Percentiles rank a stretch among this genome's conserved stretches.
These are phyloP conservation scores for Ictalurus furcatus DNA, from an alignment of 2,113 vertebrate genomes.

Conservation along the genomic window DNA sequence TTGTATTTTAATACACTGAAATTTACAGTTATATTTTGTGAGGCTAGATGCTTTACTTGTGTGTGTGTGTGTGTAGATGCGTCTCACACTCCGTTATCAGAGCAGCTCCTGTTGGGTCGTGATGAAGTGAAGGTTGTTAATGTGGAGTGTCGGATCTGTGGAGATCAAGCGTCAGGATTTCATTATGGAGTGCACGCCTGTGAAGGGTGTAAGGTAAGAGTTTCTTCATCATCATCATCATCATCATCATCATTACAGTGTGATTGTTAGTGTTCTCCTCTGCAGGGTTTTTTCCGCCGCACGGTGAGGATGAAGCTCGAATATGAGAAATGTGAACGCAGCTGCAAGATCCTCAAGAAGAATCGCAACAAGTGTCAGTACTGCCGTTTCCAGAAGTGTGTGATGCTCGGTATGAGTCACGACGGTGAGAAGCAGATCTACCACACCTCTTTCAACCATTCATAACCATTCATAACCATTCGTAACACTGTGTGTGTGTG, in stretches of 20 bases:
- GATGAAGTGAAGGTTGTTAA: constrained; percentile 81
- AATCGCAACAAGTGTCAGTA: constrained; percentile 98
- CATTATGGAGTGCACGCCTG: constrained; percentile 97
- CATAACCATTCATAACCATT: not conserved
- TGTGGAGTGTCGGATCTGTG: constrained; percentile 93
- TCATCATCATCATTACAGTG: not conserved
- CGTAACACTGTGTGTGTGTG: not conserved
- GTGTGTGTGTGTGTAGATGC: constrained; percentile 71
- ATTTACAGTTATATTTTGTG: too few species aligned
- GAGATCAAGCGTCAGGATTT: constrained; percentile 95
- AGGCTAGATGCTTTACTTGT: not conserved
- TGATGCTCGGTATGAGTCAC: constrained; percentile 95
- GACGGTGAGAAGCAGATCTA: constrained; percentile 76
- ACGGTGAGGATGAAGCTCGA: constrained; percentile 96
- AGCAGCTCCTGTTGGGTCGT: constrained; percentile 85
- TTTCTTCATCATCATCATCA: not conserved
- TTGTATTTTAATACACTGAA: too few species aligned
- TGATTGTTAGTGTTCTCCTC: not conserved
- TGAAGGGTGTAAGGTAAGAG: constrained; percentile 92
- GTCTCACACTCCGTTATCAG: constrained; percentile 83
- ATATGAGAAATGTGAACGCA: constrained; percentile 90
- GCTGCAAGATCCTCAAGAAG: constrained; percentile 97
- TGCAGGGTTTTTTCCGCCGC: constrained; percentile 94
- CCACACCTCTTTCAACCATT: not conserved
- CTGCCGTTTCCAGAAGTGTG: constrained; percentile 98